Conservation (phyloP, 2,113 vertebrate species). For the Empidonax alnorum region DNA sequence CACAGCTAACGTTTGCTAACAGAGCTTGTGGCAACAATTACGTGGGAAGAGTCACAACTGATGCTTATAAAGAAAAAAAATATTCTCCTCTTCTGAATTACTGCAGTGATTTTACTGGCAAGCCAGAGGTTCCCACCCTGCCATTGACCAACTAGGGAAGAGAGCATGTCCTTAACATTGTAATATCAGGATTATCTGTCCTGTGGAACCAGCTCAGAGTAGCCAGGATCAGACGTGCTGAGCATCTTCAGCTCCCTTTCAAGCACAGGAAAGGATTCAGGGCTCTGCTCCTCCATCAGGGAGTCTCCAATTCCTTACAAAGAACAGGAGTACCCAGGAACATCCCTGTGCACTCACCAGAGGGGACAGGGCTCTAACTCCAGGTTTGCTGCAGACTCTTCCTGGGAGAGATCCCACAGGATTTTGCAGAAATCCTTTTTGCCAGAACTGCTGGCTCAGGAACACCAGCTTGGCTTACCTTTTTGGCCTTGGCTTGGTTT, state of each 20-base stretch:
- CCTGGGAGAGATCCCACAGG: neutral
- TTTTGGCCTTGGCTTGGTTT: conserved; percentile 40
- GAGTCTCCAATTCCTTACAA: neutral
- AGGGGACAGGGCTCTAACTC: neutral
- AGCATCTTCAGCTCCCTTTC: neutral
- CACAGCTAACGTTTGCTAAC: neutral
- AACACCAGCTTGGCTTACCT: conserved; percentile 59
- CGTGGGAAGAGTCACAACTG: neutral
- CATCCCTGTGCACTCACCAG: neutral
- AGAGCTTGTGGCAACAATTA: neutral
- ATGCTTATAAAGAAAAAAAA: neutral
- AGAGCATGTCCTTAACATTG: accelerated
- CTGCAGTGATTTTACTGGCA: neutral
- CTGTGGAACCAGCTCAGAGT: neutral
- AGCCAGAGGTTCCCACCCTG: neutral
- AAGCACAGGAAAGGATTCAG: neutral
- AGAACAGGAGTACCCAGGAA: neutral
- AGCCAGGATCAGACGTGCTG: neutral
- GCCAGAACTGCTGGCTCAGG: neutral
- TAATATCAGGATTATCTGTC: neutral
- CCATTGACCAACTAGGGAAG: neutral
- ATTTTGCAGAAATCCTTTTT: neutral
- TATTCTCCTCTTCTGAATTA: neutral
- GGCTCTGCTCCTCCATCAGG: neutral
- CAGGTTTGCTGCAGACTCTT: neutral